Conservation (phyloP, 2,888 invertebrate species). For the Notodonta dromedarius region DNA sequence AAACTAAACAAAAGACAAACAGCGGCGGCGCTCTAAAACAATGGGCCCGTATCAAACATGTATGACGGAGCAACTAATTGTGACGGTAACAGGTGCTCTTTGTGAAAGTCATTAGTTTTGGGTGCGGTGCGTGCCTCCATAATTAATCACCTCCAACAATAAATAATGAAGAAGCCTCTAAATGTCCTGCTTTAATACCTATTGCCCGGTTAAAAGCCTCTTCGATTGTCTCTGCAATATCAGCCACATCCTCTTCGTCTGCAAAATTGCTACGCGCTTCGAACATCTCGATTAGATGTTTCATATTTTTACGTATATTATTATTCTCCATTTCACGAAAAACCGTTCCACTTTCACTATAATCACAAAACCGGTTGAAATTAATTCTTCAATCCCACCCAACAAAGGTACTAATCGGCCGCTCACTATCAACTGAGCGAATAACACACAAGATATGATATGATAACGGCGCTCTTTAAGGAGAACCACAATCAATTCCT, state of each 20-base stretch:
- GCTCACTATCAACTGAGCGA: conserved; percentile 50
- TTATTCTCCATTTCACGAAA: conserved; percentile 48
- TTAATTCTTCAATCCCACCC: conserved; percentile 15
- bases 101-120: conserved; percentile 12
- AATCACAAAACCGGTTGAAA: conserved; percentile 16
- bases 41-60: conserved; percentile 17
- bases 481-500: conserved; percentile 47
- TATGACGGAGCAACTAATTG: conserved; percentile 18
- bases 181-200: conserved; percentile 38
- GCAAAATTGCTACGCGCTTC: conserved; percentile 54
- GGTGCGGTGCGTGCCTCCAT: conserved; percentile 17
- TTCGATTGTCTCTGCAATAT: conserved; percentile 42
- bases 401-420: conserved; percentile 37
- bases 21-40: conserved; percentile 6
- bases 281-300: conserved; percentile 70
- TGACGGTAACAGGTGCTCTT: conserved; percentile 18
- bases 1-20: conserved; percentile 1
- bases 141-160: conserved; percentile 15
- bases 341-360: conserved; percentile 13
- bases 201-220: conserved; percentile 46
- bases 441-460: conserved; percentile 58
- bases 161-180: conserved; percentile 4
- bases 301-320: conserved; percentile 54
- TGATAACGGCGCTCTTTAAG: conserved; percentile 55
- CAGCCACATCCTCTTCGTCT: conserved; percentile 50